Conservation (phyloP, 2,888 invertebrate genomes). For the Lasius platythorax region DNA sequence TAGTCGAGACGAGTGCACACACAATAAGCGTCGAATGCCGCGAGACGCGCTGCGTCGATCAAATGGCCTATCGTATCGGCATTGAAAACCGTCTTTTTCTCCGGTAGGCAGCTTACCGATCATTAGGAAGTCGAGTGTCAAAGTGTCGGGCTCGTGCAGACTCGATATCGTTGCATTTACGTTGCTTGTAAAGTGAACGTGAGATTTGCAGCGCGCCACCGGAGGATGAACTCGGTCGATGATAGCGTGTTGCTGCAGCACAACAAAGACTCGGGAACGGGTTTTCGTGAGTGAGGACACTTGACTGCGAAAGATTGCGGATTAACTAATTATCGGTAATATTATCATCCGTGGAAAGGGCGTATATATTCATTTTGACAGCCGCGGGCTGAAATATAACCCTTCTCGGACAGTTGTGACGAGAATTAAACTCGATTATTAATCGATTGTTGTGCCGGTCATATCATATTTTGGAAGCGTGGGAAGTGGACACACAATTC, state of each 20-base stretch:
- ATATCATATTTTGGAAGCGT: constrained; percentile 31
- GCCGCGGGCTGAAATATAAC: constrained; percentile 14
- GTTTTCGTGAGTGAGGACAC: constrained; percentile 20
- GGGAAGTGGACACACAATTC: constrained; percentile 13
- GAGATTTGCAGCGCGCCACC: constrained; percentile 69
- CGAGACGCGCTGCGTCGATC: constrained; percentile 73
- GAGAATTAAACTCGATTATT: constrained; percentile 44
- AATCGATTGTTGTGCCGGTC: constrained; percentile 35
- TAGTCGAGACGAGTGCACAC: constrained; percentile 59
- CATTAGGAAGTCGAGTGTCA: constrained; percentile 76
- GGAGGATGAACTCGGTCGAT: constrained; percentile 68
- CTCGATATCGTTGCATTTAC: constrained; percentile 62
- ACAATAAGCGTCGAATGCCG: constrained; percentile 70
- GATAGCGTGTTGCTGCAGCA: constrained; percentile 51
- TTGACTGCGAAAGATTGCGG: constrained; percentile 11
- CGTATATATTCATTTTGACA: not conserved
- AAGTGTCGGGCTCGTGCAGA: constrained; percentile 71
- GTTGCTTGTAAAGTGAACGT: constrained; percentile 62
- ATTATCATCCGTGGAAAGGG: not conserved
- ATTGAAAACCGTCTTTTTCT: constrained; percentile 72
- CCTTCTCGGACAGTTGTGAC: constrained; percentile 21
- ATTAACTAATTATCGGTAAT: constrained; percentile 31
- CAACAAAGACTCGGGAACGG: constrained; percentile 10
- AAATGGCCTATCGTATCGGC: constrained; percentile 66
- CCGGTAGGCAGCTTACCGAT: constrained; percentile 68